Percentiles rank a stretch among this genome's conserved stretches.
Evolutionary conservation across 2,888 invertebrate genomes (phyloP).

Genomic region (Malacosoma neustria): DNA sequence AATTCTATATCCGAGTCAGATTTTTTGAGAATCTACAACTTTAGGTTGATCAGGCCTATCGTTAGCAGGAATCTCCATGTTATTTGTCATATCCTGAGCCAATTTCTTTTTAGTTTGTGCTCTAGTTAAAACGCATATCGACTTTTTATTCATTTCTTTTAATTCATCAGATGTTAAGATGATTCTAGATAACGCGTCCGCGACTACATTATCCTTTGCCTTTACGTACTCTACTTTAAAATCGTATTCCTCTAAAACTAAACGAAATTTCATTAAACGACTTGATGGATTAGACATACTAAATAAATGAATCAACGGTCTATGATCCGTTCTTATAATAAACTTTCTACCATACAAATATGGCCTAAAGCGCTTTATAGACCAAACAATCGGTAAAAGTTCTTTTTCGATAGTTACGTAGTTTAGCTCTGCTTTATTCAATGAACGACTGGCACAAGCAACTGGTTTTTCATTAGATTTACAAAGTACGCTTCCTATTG

Average conservation of each 20-base stretch:
- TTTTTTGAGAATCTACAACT: conserved; percentile 2
- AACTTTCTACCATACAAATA: conserved; percentile 2
- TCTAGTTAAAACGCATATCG: conserved; percentile 4
- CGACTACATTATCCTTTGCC: conserved; percentile 7
- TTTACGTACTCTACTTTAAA: conserved; percentile 8
- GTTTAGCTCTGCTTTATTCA: conserved; percentile 7
- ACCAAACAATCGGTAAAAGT: conserved; percentile 10
- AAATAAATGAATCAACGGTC: conserved; percentile 10
- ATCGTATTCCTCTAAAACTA: conserved; percentile 10
- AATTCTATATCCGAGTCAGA: too few relatives aligned
- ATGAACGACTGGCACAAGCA: conserved; percentile 8
- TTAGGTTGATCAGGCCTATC: conserved; percentile 7
- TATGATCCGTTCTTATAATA: conserved; percentile 1
- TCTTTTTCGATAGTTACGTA: conserved; percentile 12
- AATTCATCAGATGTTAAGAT: conserved; percentile 5
- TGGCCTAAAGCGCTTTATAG: conserved; percentile 10
- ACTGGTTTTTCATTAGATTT: conserved; percentile 7
- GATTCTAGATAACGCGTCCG: conserved; percentile 9
- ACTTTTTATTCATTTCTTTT: conserved; percentile 4
- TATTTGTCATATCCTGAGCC: too few relatives aligned
- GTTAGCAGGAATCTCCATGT: neutral
- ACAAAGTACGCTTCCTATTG: conserved; percentile 7
- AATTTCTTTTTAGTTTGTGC: conserved; percentile 1
- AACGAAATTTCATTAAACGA: conserved; percentile 9
- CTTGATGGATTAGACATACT: conserved; percentile 10